Evolutionary conservation across 2,113 vertebrate genomes (phyloP).

Genomic region (Cyanoderma ruficeps): DNA sequence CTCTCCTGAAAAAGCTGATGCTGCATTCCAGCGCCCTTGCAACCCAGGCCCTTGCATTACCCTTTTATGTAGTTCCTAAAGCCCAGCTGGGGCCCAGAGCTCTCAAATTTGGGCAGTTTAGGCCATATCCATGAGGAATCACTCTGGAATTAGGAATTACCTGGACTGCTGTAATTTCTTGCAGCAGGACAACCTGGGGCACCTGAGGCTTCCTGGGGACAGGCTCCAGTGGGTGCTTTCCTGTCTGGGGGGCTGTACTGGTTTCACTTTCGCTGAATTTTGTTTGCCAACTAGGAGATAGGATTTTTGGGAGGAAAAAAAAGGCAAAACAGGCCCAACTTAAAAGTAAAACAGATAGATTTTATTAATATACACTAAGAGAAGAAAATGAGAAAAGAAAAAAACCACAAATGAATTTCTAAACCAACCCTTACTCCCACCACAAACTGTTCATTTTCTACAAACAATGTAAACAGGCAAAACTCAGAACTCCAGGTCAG

Average conservation of each 20-base stretch:
- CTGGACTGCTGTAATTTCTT: neutral
- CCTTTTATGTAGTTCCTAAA: fast-evolving
- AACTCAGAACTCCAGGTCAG: too few relatives aligned
- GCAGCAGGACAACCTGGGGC: neutral
- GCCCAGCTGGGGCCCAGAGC: neutral
- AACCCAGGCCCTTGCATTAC: neutral
- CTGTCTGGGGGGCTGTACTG: too few relatives aligned
- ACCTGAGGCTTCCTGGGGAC: neutral
- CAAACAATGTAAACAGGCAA: too few relatives aligned
- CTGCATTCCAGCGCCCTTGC: fast-evolving
- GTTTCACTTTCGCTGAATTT: too few relatives aligned
- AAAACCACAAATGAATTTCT: too few relatives aligned
- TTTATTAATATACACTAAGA: too few relatives aligned
- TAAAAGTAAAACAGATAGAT: too few relatives aligned
- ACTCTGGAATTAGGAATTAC: fast-evolving
- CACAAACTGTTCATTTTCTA: too few relatives aligned
- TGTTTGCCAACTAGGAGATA: neutral
- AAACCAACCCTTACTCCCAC: too few relatives aligned
- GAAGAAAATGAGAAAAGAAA: too few relatives aligned
- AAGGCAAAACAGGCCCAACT: too few relatives aligned
- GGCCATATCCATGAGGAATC: neutral
- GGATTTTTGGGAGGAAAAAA: too few relatives aligned
- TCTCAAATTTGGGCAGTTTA: neutral
- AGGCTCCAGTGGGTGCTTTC: fast-evolving
- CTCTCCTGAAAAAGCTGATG: fast-evolving